A percentile compares a stretch with the other conserved stretches of the same genome.
Evolutionary conservation across 2,888 invertebrate species (phyloP).

Genomic region (Conus canariensis): DNA sequence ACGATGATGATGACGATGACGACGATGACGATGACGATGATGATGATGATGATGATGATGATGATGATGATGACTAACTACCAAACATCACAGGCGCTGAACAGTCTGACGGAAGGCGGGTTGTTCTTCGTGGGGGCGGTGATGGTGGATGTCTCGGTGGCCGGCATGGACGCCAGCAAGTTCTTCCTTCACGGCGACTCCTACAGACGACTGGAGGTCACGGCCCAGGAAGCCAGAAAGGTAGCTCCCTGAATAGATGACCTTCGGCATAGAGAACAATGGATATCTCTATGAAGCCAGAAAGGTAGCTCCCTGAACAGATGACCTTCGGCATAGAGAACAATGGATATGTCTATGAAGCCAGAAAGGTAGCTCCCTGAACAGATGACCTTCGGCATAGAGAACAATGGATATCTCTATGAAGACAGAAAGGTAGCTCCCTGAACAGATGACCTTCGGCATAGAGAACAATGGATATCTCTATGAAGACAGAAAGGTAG

Average conservation of each 20-base stretch:
- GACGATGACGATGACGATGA: neutral
- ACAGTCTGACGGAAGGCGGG: neutral
- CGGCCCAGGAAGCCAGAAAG: neutral
- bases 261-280: too few species aligned
- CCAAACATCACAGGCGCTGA: neutral
- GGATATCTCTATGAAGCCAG: too few species aligned
- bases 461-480: too few species aligned
- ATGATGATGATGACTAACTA: neutral
- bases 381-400: too few species aligned
- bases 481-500: too few species aligned
- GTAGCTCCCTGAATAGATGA: neutral
- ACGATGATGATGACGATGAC: neutral
- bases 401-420: too few species aligned
- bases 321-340: too few species aligned
- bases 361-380: too few species aligned
- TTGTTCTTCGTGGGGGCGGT: conserved; percentile 19
- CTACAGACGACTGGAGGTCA: neutral
- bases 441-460: too few species aligned
- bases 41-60: neutral
- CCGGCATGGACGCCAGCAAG: neutral
- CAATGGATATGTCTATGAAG: too few species aligned
- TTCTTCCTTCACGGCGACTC: neutral
- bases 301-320: too few species aligned
- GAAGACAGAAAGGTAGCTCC: too few species aligned
- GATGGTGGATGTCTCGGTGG: neutral